phyloP scores from a whole-genome alignment of 37 sponge, comb jelly and placozoan species.

The Ephydatia muelleri region DNA sequence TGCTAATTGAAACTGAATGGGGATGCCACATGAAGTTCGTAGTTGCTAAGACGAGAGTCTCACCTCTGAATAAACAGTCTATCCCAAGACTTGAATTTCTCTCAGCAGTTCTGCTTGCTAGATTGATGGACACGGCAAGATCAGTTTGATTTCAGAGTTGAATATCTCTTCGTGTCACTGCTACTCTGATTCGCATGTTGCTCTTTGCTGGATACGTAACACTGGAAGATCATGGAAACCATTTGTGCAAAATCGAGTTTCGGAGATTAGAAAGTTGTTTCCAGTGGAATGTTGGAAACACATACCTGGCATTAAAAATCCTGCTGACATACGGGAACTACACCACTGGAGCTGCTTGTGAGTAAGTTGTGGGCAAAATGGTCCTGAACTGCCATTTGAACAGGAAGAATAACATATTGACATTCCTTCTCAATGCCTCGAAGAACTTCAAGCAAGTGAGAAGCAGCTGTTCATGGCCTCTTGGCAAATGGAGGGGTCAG shows the following conservation, averaged over 20 bases:
- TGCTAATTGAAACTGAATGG: slow-evolving; percentile 4
- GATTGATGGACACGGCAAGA: slow-evolving; percentile 16
- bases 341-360: slow-evolving; percentile 1
- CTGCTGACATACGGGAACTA: slow-evolving; percentile 32
- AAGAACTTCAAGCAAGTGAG: slow-evolving; percentile 22
- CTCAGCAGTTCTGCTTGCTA: slow-evolving; percentile 28
- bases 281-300: slow-evolving; percentile 22
- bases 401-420: neutral
- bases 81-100: slow-evolving; percentile 42
- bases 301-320: slow-evolving; percentile 12
- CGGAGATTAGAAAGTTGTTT: slow-evolving; percentile 13
- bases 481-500: neutral
- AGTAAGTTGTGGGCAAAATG: slow-evolving; percentile 28
- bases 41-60: slow-evolving; percentile 32
- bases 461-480: slow-evolving; percentile 18
- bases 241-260: slow-evolving; percentile 37
- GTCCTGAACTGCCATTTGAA: neutral
- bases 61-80: slow-evolving; percentile 26
- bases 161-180: slow-evolving; percentile 2
- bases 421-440: slow-evolving; percentile 13
- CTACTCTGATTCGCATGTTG: slow-evolving; percentile 35
- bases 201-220: slow-evolving; percentile 31
- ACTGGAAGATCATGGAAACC: slow-evolving; percentile 20
- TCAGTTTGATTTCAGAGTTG: slow-evolving; percentile 12
- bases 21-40: slow-evolving; percentile 2